phyloP scores from a whole-genome alignment of 2,797 vertebrate species.

The Halcyon leucocephala region DNA sequence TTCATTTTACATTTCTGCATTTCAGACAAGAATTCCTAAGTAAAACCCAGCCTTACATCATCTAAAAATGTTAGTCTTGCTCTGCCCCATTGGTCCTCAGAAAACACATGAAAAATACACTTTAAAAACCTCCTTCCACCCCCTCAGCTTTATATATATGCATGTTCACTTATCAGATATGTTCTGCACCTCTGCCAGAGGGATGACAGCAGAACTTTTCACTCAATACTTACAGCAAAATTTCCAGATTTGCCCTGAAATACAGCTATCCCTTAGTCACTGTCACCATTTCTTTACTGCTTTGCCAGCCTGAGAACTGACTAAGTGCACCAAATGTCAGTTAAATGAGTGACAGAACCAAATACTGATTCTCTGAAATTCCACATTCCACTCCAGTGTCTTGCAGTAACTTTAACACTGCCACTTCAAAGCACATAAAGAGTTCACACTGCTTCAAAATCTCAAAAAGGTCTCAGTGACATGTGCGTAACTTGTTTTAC shows the following conservation, averaged over 20 bases:
- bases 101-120: neutral
- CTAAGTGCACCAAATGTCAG: neutral
- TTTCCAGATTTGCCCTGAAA: neutral
- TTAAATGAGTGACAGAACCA: neutral
- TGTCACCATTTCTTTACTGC: neutral
- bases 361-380: neutral
- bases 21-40: neutral
- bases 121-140: neutral
- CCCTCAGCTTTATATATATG: neutral
- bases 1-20: neutral
- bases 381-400: neutral
- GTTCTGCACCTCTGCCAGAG: neutral
- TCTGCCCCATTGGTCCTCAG: neutral
- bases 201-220: neutral
- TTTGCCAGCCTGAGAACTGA: neutral
- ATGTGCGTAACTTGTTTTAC: accelerated
- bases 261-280: neutral
- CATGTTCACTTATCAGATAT: neutral
- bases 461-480: neutral
- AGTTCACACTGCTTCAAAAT: neutral
- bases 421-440: neutral
- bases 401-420: neutral
- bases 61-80: neutral
- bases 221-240: neutral
- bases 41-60: neutral